Percentiles rank a stretch among this genome's conserved stretches.
Evolutionary conservation across 1,140 invertebrate species (phyloP).

Genomic region (Hyles vespertilio): DNA sequence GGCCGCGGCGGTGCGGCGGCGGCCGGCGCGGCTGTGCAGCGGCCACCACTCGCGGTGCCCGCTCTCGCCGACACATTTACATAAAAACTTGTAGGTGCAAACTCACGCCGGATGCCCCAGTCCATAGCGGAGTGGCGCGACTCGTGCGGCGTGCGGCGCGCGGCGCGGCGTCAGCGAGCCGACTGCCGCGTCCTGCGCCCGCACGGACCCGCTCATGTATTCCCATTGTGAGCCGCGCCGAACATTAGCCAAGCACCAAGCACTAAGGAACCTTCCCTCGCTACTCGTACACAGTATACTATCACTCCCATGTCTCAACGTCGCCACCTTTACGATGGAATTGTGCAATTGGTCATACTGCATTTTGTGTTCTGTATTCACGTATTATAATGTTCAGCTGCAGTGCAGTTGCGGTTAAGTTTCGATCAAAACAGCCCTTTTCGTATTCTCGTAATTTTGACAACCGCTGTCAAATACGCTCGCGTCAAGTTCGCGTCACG

Average conservation of each 20-base stretch:
- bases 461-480: too few relatives aligned
- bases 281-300: conserved; percentile 5
- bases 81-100: conserved; percentile 36
- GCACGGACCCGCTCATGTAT: conserved; percentile 42
- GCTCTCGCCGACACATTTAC: conserved; percentile 28
- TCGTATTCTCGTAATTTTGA: too few relatives aligned
- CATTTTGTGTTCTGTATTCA: conserved; percentile 1
- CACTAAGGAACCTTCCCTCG: conserved; percentile 12
- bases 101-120: conserved; percentile 89
- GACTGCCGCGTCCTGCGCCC: conserved; percentile 66
- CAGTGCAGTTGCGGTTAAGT: too few relatives aligned
- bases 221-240: conserved; percentile 43
- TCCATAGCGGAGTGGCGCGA: conserved; percentile 76
- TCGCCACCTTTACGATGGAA: neutral
- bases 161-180: conserved; percentile 58
- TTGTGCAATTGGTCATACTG: too few relatives aligned
- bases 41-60: conserved; percentile 5
- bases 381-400: too few relatives aligned
- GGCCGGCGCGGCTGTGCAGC: conserved; percentile 22
- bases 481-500: too few relatives aligned
- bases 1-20: conserved; percentile 22
- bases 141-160: conserved; percentile 55
- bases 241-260: conserved; percentile 29
- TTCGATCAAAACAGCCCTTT: too few relatives aligned
- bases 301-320: conserved; percentile 1